Conservation (phyloP, 2,888 invertebrate genomes). For the Marronus borbonicus region DNA sequence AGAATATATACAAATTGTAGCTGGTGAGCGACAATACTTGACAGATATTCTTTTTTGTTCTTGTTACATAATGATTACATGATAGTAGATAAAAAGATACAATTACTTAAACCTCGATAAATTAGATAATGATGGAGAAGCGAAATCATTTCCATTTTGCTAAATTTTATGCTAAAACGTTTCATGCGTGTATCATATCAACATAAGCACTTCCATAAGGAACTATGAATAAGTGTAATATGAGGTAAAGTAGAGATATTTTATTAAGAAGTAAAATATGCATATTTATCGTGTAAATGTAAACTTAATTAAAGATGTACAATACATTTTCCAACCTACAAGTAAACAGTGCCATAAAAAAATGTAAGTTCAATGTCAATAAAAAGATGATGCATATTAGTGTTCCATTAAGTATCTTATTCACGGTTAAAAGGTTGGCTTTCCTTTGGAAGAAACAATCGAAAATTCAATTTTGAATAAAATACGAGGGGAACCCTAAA, state of each 20-base stretch:
- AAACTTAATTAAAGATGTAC: background rate
- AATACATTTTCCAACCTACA: slow-evolving; percentile 5
- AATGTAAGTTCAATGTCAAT: too few relatives aligned
- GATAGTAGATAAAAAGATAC: background rate
- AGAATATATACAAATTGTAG: slow-evolving; percentile 52
- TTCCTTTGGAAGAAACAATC: too few relatives aligned
- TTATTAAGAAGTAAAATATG: slow-evolving; percentile 15
- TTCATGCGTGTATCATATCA: slow-evolving; percentile 37
- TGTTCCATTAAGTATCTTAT: too few relatives aligned
- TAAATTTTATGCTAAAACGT: slow-evolving; percentile 3
- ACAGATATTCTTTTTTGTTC: background rate
- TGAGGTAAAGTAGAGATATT: background rate
- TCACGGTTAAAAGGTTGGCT: too few relatives aligned
- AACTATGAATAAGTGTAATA: background rate
- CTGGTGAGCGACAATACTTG: slow-evolving; percentile 63
- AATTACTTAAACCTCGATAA: background rate
- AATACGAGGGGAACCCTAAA: too few relatives aligned
- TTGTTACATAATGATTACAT: background rate
- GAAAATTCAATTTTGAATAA: too few relatives aligned
- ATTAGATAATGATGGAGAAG: background rate
- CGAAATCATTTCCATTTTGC: background rate
- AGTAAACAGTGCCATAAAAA: background rate
- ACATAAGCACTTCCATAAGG: slow-evolving; percentile 14
- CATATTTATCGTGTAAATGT: background rate
- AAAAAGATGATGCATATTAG: too few relatives aligned